A percentile compares a stretch with the other conserved stretches of the same genome.
These are phyloP conservation scores for Drymonia ruficornis DNA, from an alignment of 2,888 invertebrate genomes.

Conservation along the genomic window DNA sequence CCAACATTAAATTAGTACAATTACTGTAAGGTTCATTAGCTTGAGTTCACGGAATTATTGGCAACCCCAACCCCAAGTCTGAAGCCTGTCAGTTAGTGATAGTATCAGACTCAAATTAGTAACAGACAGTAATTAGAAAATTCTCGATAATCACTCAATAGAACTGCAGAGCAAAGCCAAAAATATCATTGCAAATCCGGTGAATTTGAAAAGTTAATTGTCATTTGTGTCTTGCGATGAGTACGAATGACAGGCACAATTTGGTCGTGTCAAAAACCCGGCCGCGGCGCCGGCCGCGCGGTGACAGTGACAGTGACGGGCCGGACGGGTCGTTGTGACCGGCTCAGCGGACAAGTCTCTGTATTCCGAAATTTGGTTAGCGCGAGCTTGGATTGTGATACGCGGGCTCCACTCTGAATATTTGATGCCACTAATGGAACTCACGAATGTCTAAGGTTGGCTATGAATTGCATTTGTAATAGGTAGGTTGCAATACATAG, in stretches of 20 bases:
- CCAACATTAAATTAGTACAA: neutral
- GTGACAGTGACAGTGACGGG: constrained; percentile 48
- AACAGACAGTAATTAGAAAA: too few species aligned
- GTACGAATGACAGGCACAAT: constrained; percentile 62
- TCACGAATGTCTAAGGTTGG: too few species aligned
- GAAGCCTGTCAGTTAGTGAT: too few species aligned
- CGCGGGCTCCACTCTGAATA: constrained; percentile 13
- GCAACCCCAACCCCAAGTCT: too few species aligned
- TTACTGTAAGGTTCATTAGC: too few species aligned
- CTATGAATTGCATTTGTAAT: neutral
- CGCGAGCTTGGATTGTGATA: constrained; percentile 23
- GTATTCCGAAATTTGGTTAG: constrained; percentile 41
- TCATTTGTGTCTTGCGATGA: constrained; percentile 45
- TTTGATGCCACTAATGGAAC: constrained; percentile 4
- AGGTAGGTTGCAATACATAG: neutral
- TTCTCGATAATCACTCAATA: too few species aligned
- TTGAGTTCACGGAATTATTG: too few species aligned
- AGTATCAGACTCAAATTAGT: too few species aligned
- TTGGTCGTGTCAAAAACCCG: constrained; percentile 56
- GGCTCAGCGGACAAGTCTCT: constrained; percentile 39
- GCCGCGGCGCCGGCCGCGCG: constrained; percentile 24
- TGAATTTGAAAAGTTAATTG: constrained; percentile 55
- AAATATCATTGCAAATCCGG: constrained; percentile 48
- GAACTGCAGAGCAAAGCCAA: constrained; percentile 4
- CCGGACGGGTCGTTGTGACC: constrained; percentile 29